Percentiles rank a stretch among this genome's conserved stretches.
Evolutionary conservation across 2,797 vertebrate species (phyloP).

Genomic region (Poecilia picta): DNA sequence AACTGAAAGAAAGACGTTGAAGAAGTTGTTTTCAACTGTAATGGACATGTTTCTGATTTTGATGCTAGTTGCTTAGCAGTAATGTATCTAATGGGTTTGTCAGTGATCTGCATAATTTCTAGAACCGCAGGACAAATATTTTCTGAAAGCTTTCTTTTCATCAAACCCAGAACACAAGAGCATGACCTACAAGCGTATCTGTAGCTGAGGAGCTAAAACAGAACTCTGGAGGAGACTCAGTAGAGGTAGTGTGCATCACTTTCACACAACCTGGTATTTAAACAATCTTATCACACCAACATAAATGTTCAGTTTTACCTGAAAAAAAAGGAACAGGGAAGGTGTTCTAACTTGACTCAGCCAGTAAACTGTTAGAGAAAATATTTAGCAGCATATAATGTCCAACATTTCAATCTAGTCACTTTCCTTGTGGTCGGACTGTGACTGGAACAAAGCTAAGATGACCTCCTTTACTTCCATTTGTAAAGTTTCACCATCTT

Average conservation of each 20-base stretch:
- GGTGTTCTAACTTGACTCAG: neutral
- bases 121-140: neutral
- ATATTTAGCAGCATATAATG: conserved; percentile 47
- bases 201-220: neutral
- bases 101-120: neutral
- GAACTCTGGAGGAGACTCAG: neutral
- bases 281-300: neutral
- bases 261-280: neutral
- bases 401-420: conserved; percentile 5
- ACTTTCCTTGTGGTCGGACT: neutral
- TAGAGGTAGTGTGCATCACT: neutral
- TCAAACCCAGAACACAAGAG: neutral
- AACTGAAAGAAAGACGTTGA: neutral
- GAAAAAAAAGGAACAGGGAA: neutral
- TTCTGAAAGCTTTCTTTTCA: neutral
- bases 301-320: neutral
- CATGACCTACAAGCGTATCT: neutral
- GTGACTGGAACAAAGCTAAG: neutral
- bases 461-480: conserved; percentile 84
- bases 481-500: conserved; percentile 91
- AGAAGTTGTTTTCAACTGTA: neutral
- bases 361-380: neutral
- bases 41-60: neutral
- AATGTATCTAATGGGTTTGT: neutral
- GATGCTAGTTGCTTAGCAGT: neutral